A percentile compares a stretch with the other conserved stretches of the same genome.
These are phyloP conservation scores for Callinectes sapidus DNA, from an alignment of 2,888 invertebrate species.

Conservation along the genomic window DNA sequence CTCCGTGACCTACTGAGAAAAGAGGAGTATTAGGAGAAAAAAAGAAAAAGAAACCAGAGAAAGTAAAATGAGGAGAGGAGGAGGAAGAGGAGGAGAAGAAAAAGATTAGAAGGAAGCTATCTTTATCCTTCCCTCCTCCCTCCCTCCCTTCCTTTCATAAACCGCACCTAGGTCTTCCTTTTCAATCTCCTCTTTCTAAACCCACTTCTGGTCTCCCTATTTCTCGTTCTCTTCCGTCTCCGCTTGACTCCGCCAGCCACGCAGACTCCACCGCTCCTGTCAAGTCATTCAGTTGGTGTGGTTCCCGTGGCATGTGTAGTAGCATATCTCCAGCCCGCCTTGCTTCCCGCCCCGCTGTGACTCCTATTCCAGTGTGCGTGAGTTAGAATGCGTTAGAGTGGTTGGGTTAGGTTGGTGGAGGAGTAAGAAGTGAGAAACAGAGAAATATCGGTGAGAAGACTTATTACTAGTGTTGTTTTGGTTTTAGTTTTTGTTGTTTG, in stretches of 20 bases:
- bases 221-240: too few species aligned
- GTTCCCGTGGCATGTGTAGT: neutral
- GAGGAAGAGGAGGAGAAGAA: too few species aligned
- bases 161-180: neutral
- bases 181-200: neutral
- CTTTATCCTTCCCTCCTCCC: neutral
- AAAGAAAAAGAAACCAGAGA: neutral
- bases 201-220: neutral
- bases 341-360: neutral
- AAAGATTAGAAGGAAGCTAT: neutral
- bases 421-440: neutral
- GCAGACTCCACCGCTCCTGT: neutral
- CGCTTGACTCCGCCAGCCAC: neutral
- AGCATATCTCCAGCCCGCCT: neutral
- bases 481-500: neutral
- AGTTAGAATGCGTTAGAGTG: neutral
- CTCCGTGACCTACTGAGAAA: neutral
- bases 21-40: neutral
- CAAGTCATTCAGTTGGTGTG: neutral
- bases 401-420: neutral
- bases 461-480: neutral
- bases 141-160: neutral
- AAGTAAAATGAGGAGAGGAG: too few species aligned
- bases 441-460: neutral
- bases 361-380: neutral